A percentile compares a stretch with the other conserved stretches of the same genome.
Evolutionary conservation across 2,113 vertebrate species (phyloP).

Genomic region (rat (Rattus norvegicus)): GRCr8 NC_086021.1:161662501-161663000

Average conservation of each 20-base stretch:
- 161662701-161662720: background rate
- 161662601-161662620: background rate
- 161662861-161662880: background rate
- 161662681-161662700: background rate
- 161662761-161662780: background rate
- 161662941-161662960: no score
- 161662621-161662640: background rate
- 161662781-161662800: background rate
- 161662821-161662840: accelerated
- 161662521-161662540: background rate
- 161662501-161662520: background rate
- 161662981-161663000: background rate
- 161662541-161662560: background rate
- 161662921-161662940: background rate
- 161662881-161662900: background rate
- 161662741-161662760: background rate
- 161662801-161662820: background rate
- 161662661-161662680: background rate
- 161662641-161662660: background rate
- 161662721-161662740: background rate
- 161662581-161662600: background rate
- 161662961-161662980: no score
- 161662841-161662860: background rate
- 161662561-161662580: background rate
- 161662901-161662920: background rate